Evolutionary conservation across 2,888 invertebrate genomes (phyloP).

Genomic region (Frankliniella intonsa): DNA sequence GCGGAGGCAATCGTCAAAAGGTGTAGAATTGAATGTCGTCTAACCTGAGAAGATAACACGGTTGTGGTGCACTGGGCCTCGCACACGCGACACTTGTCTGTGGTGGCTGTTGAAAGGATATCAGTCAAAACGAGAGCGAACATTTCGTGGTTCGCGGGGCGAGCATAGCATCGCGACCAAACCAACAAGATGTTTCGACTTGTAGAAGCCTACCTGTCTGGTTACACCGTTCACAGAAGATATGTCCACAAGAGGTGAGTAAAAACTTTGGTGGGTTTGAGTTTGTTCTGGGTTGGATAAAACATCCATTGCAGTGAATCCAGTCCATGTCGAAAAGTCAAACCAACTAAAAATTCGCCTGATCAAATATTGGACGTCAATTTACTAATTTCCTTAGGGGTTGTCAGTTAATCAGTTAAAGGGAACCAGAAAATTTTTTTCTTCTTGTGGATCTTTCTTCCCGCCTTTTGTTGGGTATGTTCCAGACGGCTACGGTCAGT

Average conservation of each 20-base stretch:
- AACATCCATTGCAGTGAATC: not conserved
- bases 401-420: not conserved
- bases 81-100: not conserved
- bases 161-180: not conserved
- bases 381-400: not conserved
- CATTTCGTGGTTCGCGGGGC: too few relatives aligned
- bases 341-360: too few relatives aligned
- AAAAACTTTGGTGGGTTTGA: not conserved
- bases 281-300: not conserved
- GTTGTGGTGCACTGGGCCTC: not conserved
- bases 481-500: not conserved
- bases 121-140: too few relatives aligned
- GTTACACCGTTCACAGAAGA: conserved; percentile 1
- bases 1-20: not conserved
- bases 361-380: too few relatives aligned
- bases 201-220: not conserved
- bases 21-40: not conserved
- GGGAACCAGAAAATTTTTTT: not conserved
- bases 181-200: not conserved
- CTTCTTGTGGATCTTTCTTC: not conserved
- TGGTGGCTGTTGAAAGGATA: not conserved
- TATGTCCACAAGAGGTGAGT: not conserved
- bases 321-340: not conserved
- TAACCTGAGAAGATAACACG: conserved; percentile 2
- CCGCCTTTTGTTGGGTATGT: not conserved